phyloP scores from a whole-genome alignment of 1,140 invertebrate genomes.

The Zeugodacus cucurbitae region DNA sequence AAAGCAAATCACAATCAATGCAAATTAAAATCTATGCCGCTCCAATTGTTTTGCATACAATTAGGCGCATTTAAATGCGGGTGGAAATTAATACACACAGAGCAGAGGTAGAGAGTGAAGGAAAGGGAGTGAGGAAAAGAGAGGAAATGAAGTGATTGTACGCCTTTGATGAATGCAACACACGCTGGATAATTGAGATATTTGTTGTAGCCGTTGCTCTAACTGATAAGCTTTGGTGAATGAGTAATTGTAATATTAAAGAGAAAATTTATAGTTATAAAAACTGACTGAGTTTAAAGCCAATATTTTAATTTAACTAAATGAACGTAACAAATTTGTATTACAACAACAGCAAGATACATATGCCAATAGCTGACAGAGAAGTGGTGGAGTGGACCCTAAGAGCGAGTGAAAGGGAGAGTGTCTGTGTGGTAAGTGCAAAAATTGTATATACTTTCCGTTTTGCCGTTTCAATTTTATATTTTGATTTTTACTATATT shows the following conservation, averaged over 20 bases:
- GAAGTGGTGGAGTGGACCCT: background rate
- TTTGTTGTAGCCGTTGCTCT: too few relatives aligned
- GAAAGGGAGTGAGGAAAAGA: background rate
- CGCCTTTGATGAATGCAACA: background rate
- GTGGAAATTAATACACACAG: background rate
- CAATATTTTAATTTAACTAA: background rate
- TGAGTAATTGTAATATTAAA: too few relatives aligned
- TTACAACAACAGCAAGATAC: background rate
- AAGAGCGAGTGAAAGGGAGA: background rate
- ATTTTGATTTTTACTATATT: background rate
- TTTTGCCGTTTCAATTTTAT: background rate
- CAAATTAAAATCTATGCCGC: slow-evolving; percentile 4
- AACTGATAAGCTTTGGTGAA: too few relatives aligned
- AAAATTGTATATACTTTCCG: background rate
- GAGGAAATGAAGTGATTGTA: too few relatives aligned
- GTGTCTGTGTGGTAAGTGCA: background rate
- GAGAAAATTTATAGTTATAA: too few relatives aligned
- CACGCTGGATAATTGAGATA: too few relatives aligned
- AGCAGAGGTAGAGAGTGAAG: background rate
- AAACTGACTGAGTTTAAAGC: background rate
- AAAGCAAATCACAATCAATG: background rate
- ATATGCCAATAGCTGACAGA: too few relatives aligned
- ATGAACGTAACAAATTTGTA: background rate
- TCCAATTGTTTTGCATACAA: background rate
- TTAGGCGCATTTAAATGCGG: slow-evolving; percentile 12